A percentile compares a stretch with the other conserved stretches of the same genome.
phyloP scores from a whole-genome alignment of 2,113 vertebrate species.

The Dicrurus megarhynchus region DNA sequence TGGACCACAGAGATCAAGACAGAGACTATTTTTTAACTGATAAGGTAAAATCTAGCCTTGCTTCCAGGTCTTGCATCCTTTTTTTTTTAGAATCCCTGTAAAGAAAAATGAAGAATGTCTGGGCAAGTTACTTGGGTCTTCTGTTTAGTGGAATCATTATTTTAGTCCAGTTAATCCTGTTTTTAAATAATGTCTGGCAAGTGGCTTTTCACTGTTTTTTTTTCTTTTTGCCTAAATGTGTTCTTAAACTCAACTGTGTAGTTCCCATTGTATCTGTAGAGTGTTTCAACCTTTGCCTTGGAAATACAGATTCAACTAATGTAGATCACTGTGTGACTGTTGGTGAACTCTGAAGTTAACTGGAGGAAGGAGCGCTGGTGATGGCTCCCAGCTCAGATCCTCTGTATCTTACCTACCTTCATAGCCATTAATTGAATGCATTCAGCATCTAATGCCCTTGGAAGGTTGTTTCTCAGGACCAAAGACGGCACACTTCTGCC shows the following conservation, averaged over 20 bases:
- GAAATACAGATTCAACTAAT: neutral
- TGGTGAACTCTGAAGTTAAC: accelerated
- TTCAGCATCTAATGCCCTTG: neutral
- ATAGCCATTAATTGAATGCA: neutral
- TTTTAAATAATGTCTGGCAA: neutral
- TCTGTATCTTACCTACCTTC: neutral
- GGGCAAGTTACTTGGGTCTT: neutral
- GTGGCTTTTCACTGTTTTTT: neutral
- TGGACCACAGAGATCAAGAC: neutral
- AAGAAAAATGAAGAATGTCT: neutral
- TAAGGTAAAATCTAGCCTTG: neutral
- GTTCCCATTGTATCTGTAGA: neutral
- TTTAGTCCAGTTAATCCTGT: neutral
- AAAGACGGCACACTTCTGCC: neutral
- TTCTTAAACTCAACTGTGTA: neutral
- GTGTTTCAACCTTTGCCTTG: neutral
- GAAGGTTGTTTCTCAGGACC: neutral
- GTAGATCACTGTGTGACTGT: neutral
- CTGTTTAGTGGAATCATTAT: neutral
- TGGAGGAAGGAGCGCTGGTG: neutral
- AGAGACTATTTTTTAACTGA: neutral
- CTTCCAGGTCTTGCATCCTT: neutral
- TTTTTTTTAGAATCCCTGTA: neutral
- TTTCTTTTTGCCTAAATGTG: neutral
- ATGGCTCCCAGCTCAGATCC: neutral